Base-by-base conservation (phyloP, 2,888 invertebrate genomes). In the Ophion costatus region DNA sequence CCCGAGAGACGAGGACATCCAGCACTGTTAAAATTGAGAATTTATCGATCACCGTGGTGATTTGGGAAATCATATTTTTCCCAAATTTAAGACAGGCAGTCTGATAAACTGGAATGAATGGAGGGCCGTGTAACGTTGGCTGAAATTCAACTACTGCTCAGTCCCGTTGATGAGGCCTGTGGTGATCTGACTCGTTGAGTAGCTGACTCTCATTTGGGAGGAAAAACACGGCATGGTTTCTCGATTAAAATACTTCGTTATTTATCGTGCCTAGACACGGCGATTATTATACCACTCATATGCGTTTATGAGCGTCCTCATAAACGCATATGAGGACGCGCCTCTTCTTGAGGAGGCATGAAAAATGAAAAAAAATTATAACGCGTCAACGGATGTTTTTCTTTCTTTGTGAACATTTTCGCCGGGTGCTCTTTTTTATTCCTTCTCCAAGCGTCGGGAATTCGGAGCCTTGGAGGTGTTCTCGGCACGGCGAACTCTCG, bases 1-100 rank as follows among this genome's bases (percentile, higher is more conserved):
- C 29, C 57, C 22, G 24, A 42, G 22, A 78, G 24, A 45, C 64
- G 57, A 59, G 17, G 33, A 57, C 38, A 57, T 42, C 24, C 63
- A 69, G 29, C 29, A 63, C 59, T 66, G 76, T 51, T 63, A 71
- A 78, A 73, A 79, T 79, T 38, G 22, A 67, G 79, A 82, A 82
- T 85, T 80, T 80, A 80, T 71, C 78, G 71, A 71, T 73, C 71
- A 56, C 51, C 24, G 70, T 24, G 61, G 82, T 80, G 67, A 61
- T 85, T 84, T 73, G 29, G 79, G 61, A 82, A 80, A 85, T 82
- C 61, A 82, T 85, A 83, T 79, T 82, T 85, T 80, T 82, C 82
- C 74, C 71, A 45, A 70, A 70, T 70, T 77, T 75, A 57, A 64
- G 73, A 59, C 70, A 57, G 45, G 14, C 57, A 63, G 77, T 22